Percentiles rank a stretch among this genome's conserved stretches.
These are phyloP conservation scores for Naso thynnoides DNA, from an alignment of 2,797 vertebrate genomes.

Conservation along the genomic window DNA sequence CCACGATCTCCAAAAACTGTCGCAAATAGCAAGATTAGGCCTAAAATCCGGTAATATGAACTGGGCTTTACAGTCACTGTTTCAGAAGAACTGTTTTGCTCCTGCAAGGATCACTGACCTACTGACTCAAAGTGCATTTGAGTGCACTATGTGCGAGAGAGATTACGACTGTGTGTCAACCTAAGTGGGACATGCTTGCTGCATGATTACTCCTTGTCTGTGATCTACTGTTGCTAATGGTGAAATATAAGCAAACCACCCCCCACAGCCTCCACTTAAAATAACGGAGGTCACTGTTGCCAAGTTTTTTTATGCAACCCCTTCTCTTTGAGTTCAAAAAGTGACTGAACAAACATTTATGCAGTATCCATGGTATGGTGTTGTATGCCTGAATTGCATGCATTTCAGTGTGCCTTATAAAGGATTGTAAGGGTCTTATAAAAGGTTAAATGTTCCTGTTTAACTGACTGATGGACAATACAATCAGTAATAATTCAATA, in stretches of 20 bases:
- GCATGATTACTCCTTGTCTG: constrained; percentile 70
- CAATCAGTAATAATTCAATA: too few species aligned
- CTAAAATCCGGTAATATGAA: too few species aligned
- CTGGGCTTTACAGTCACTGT: too few species aligned
- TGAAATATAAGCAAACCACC: constrained; percentile 27
- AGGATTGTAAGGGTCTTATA: not conserved
- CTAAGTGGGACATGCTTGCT: constrained; percentile 71
- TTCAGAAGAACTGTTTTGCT: constrained; percentile 26
- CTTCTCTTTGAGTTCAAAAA: not conserved
- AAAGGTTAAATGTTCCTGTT: not conserved
- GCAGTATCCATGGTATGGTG: not conserved
- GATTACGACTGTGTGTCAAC: constrained; percentile 30
- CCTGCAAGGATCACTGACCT: constrained; percentile 33
- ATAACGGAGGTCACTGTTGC: constrained; percentile 32
- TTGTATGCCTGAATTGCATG: not conserved
- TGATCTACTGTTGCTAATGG: constrained; percentile 39
- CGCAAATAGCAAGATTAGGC: too few species aligned
- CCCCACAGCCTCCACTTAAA: constrained; percentile 16
- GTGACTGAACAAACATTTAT: not conserved
- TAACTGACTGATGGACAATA: not conserved
- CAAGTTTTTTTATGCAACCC: not conserved
- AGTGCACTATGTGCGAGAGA: constrained; percentile 24
- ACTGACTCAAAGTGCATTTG: constrained; percentile 37
- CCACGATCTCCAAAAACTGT: too few species aligned
- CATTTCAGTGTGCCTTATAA: not conserved